Evolutionary conservation across 1,140 invertebrate species (phyloP).

Genomic region (Musca vetustissima): DNA sequence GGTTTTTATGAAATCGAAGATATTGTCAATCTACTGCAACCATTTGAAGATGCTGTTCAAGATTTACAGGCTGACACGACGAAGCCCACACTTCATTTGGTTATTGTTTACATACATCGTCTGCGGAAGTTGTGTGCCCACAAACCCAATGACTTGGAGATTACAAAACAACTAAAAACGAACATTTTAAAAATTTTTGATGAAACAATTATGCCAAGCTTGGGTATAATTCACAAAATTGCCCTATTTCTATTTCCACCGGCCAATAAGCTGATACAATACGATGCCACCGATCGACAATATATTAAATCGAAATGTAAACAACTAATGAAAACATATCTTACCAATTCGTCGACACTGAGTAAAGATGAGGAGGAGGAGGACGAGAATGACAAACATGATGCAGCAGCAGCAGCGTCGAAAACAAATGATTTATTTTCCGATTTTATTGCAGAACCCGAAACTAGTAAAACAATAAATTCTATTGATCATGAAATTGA

Average conservation of each 20-base stretch:
- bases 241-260: constrained; percentile 15
- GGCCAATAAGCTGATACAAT: constrained; percentile 19
- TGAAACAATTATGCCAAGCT: background rate
- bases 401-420: background rate
- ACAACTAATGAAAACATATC: background rate
- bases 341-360: no score
- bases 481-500: background rate
- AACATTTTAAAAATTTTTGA: background rate
- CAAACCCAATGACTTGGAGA: background rate
- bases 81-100: constrained; percentile 15
- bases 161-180: constrained; percentile 10
- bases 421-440: background rate
- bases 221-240: constrained; percentile 9
- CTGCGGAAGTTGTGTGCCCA: background rate
- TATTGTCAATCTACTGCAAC: background rate
- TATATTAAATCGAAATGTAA: background rate
- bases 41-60: constrained; percentile 4
- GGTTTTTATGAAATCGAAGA: background rate
- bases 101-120: background rate
- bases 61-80: background rate
- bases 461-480: background rate
- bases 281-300: background rate
- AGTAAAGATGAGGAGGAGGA: background rate
- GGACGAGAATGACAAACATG: background rate
- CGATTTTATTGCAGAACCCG: background rate